Evolutionary conservation across 2,113 vertebrate species (phyloP), one percentile per base, ranked within the genome.

Genomic region (Spea bombifrons): DNA sequence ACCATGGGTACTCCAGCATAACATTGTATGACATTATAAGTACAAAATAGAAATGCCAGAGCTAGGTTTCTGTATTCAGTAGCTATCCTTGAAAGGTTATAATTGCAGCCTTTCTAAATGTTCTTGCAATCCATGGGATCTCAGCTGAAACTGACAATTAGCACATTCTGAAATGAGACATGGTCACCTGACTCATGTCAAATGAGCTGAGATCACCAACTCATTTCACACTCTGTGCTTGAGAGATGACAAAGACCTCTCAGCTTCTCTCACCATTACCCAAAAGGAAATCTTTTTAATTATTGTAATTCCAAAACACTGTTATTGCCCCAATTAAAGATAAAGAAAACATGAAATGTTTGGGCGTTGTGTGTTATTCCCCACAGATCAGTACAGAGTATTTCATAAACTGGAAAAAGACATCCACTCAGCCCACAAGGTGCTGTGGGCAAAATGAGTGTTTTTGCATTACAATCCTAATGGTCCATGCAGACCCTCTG

Each of bases 151-250:
- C 66, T 59, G 66, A 52, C 75, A 77, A 77, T 77, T 77, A 77
- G 66, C 67, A 70, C 75, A 77, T n/a, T 50, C 55, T 63, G 75
- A 71, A 77, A 77, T 77, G 75, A 77, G 75, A 70, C n/a, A 77
- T 68, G 66, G 75, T 77, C 66, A 77, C 75, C 75, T 77, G 66
- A 77, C 12, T 70, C 52, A 61, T 66, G 44, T 69, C 66, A 70
- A 70, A 77, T 77, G 75, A 77, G 57, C 75, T 77, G 75, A 77
- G 66, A 77, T 77, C 75, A 77, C 75, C 66, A 77, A 63, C 75
- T 77, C 68, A 77, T 77, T 77, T 77, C 75, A 77, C 75, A 77
- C 66, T 70, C 44, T 48, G 46, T 59, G 75, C 66, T 30, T 59
- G 66, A 57, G 57, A 61, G 75, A 77, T 77, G 53, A 67, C 66